These are phyloP conservation scores for Archips crataeganus DNA, from an alignment of 2,888 invertebrate genomes.

Conservation along the genomic window DNA sequence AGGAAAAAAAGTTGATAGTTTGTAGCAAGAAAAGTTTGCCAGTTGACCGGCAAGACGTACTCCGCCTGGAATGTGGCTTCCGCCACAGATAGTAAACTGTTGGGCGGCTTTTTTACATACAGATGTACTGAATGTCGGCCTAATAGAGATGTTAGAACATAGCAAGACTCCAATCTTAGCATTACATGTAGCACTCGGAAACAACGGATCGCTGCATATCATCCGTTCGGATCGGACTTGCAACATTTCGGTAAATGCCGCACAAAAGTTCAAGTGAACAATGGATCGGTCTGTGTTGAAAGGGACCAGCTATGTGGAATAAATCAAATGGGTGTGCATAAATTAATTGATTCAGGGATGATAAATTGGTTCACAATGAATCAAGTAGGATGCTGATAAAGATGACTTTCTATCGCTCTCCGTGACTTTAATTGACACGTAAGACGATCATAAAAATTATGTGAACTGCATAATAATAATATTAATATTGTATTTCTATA, in stretches of 20 bases:
- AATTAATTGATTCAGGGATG: slow-evolving; percentile 43
- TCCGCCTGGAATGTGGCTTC: too few species aligned
- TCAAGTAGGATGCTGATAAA: neutral
- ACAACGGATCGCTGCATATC: slow-evolving; percentile 60
- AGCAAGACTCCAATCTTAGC: neutral
- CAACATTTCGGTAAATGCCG: slow-evolving; percentile 80
- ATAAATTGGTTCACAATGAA: slow-evolving; percentile 20
- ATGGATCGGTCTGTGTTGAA: slow-evolving; percentile 65
- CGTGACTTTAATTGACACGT: too few species aligned
- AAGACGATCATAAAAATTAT: too few species aligned
- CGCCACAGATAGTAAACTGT: neutral
- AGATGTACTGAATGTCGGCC: neutral
- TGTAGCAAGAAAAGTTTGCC: too few species aligned
- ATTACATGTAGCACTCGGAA: slow-evolving; percentile 23
- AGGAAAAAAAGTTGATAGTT: too few species aligned
- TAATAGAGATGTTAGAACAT: slow-evolving; percentile 6
- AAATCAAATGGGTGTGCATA: slow-evolving; percentile 49
- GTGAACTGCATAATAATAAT: too few species aligned
- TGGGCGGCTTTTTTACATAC: neutral
- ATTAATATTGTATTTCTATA: too few species aligned
- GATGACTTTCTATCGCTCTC: neutral
- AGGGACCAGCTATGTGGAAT: slow-evolving; percentile 48
- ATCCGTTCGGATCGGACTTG: slow-evolving; percentile 63
- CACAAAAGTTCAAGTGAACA: slow-evolving; percentile 79
- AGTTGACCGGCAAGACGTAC: too few species aligned